phyloP scores from a whole-genome alignment of 30 jellyfish, hydroid and myxozoan species.

The Morbakka virulenta region DNA sequence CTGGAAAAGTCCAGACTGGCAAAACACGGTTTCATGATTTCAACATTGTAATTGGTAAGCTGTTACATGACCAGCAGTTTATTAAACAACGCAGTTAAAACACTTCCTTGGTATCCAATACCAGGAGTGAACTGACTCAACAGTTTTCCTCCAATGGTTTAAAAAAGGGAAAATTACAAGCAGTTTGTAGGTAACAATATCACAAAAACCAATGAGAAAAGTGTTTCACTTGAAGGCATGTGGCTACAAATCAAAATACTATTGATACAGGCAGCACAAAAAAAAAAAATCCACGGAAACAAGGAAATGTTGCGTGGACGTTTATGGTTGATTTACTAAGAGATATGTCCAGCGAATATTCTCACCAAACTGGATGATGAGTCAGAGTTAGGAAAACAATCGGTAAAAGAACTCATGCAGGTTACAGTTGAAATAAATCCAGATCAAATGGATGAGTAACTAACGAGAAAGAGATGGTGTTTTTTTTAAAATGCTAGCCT shows the following conservation, averaged over 20 bases:
- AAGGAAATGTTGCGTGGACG: too few species aligned
- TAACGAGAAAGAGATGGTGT: too few species aligned
- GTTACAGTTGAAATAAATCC: too few species aligned
- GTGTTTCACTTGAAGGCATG: constrained; percentile 29
- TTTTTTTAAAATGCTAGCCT: too few species aligned
- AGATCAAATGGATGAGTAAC: too few species aligned
- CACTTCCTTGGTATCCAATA: constrained; percentile 12
- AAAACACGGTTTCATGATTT: constrained; percentile 16
- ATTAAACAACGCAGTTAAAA: constrained; percentile 1
- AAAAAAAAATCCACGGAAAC: too few species aligned
- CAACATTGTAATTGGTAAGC: constrained; percentile 4
- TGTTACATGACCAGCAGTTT: constrained; percentile 34
- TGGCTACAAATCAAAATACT: constrained; percentile 23
- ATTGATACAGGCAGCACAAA: too few species aligned
- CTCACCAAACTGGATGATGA: too few species aligned
- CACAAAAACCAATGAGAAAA: constrained; percentile 11
- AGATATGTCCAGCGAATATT: too few species aligned
- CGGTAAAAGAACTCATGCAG: too few species aligned
- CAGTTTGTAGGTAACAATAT: constrained; percentile 8
- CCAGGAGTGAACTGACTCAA: constrained; percentile 21
- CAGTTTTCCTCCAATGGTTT: constrained; percentile 36
- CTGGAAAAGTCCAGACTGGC: constrained; percentile 18
- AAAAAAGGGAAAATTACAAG: background rate
- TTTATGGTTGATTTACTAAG: too few species aligned
- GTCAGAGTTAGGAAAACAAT: too few species aligned